These are phyloP conservation scores for Caligus rogercresseyi DNA, from an alignment of 1,140 invertebrate genomes.

Conservation along the genomic window DNA sequence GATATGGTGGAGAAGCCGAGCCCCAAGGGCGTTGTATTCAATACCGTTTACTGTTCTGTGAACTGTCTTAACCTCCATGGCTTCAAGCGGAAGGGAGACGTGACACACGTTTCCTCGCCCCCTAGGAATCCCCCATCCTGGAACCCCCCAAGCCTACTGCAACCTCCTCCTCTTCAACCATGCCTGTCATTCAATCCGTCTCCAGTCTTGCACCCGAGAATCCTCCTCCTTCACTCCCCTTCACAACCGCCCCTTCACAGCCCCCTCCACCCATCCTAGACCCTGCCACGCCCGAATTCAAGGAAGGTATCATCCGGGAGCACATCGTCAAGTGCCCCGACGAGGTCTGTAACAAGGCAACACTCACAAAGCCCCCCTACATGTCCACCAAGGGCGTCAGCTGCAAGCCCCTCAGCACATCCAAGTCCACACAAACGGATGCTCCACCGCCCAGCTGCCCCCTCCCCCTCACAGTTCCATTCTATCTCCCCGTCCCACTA, in stretches of 20 bases:
- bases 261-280: not conserved
- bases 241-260: not conserved
- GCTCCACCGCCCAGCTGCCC: slow-evolving; percentile 38
- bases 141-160: not conserved
- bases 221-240: not conserved
- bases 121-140: not conserved
- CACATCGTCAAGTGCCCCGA: slow-evolving; percentile 6
- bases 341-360: slow-evolving; percentile 55
- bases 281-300: not conserved
- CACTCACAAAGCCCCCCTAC: slow-evolving; percentile 50
- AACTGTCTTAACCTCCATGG: slow-evolving; percentile 50
- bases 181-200: slow-evolving; percentile 15
- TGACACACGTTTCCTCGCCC: not conserved
- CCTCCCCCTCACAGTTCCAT: slow-evolving; percentile 63
- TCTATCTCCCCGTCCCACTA: slow-evolving; percentile 69
- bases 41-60: slow-evolving; percentile 54
- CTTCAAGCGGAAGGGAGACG: not conserved
- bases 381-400: slow-evolving; percentile 45
- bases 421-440: slow-evolving; percentile 22
- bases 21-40: slow-evolving; percentile 43
- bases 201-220: slow-evolving; percentile 6
- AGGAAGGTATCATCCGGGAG: not conserved
- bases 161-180: no score
- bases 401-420: slow-evolving; percentile 16
- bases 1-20: slow-evolving; percentile 83